These are phyloP conservation scores for Heteromyza rotundicornis DNA, from an alignment of 2,888 invertebrate species.

Conservation along the genomic window DNA sequence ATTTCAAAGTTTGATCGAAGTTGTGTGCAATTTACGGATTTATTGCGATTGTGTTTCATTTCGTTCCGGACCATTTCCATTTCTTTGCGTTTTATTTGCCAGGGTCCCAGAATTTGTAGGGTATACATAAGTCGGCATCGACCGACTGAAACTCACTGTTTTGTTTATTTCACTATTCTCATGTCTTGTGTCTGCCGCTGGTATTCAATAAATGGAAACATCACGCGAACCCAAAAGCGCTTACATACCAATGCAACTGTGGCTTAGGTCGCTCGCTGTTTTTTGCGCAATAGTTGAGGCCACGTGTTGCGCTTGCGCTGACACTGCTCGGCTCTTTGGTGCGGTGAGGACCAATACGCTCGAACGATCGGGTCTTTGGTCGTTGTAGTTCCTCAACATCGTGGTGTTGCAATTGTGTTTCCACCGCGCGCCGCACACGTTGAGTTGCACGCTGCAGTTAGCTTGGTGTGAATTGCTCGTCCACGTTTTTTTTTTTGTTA, in stretches of 20 bases:
- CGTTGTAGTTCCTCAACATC: not conserved
- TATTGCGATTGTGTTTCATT: no score
- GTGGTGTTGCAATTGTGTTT: conserved; percentile 40
- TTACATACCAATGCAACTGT: conserved; percentile 29
- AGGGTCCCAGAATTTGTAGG: no score
- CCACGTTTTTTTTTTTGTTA: conserved; percentile 4
- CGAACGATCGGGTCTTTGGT: not conserved
- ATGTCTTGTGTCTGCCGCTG: not conserved
- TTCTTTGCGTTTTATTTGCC: no score
- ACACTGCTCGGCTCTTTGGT: conserved; percentile 29
- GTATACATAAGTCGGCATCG: no score
- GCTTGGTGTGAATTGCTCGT: conserved; percentile 9
- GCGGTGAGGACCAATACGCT: conserved; percentile 31
- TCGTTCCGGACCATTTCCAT: no score
- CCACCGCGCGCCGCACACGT: conserved; percentile 20
- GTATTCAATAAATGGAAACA: conserved; percentile 36
- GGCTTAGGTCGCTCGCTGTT: not conserved
- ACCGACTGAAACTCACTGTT: no score
- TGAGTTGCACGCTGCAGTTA: conserved; percentile 12
- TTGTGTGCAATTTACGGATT: no score
- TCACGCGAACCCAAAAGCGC: conserved; percentile 37
- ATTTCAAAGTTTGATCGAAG: no score
- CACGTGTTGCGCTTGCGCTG: conserved; percentile 59
- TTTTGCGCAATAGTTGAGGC: conserved; percentile 28
- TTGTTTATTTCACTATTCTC: not conserved